phyloP scores from a whole-genome alignment of 2,888 invertebrate genomes.

The Scaptomyza caliginosa region DNA sequence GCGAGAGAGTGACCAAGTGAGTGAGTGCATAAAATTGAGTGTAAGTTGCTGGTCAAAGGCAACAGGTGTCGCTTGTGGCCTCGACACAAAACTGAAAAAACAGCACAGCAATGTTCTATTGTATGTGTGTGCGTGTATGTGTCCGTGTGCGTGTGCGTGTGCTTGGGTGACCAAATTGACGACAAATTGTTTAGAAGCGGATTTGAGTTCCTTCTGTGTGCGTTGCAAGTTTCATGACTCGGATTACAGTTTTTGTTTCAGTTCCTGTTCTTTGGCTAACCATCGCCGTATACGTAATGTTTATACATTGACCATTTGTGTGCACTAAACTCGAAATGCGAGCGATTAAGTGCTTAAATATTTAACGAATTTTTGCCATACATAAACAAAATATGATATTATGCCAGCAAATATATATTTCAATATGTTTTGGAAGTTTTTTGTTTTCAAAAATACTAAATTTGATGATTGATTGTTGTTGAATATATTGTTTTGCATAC shows the following conservation, averaged over 20 bases:
- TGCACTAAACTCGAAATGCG: slow-evolving; percentile 19
- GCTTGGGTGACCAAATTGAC: slow-evolving; percentile 47
- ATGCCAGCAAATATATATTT: background rate
- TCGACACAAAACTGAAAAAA: background rate
- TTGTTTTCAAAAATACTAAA: no score
- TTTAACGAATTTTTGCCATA: slow-evolving; percentile 7
- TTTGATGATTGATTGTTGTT: no score
- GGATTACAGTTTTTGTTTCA: slow-evolving; percentile 65
- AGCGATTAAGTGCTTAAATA: slow-evolving; percentile 24
- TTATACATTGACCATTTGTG: slow-evolving; percentile 32
- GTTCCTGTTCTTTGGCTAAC: slow-evolving; percentile 40
- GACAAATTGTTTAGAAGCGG: slow-evolving; percentile 69
- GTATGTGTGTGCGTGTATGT: slow-evolving; percentile 15
- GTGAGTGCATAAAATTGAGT: slow-evolving; percentile 23
- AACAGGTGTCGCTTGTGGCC: slow-evolving; percentile 55
- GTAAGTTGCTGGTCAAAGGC: slow-evolving; percentile 27
- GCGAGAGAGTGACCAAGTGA: background rate
- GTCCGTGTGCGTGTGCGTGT: slow-evolving; percentile 11
- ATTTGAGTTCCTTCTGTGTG: slow-evolving; percentile 41
- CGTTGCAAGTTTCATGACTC: slow-evolving; percentile 49
- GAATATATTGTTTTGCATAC: no score
- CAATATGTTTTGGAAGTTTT: no score
- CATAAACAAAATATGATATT: slow-evolving; percentile 4
- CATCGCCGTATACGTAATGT: slow-evolving; percentile 50
- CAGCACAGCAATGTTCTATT: background rate